These are phyloP conservation scores for Plagodis pulveraria DNA, from an alignment of 2,888 invertebrate genomes.

Conservation along the genomic window DNA sequence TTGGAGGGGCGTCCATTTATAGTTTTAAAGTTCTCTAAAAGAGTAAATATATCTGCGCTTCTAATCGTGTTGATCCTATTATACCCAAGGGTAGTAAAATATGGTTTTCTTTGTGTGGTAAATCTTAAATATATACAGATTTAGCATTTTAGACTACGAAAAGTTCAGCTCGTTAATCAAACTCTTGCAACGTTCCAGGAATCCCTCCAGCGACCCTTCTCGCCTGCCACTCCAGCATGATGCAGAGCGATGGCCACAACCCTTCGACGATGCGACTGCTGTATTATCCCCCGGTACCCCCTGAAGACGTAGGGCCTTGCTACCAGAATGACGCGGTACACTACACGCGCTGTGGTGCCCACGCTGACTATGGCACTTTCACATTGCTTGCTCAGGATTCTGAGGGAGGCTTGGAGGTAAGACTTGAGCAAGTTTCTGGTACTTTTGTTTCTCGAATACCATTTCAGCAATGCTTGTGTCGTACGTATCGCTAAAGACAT, in stretches of 20 bases:
- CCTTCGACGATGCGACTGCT: constrained; percentile 88
- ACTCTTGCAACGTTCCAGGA: constrained; percentile 60
- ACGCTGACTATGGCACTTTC: constrained; percentile 91
- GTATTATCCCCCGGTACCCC: constrained; percentile 89
- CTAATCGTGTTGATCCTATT: too few relatives aligned
- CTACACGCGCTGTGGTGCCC: constrained; percentile 88
- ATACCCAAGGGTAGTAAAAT: too few relatives aligned
- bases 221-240: constrained; percentile 87
- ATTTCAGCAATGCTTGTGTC: not conserved
- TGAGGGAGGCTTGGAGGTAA: constrained; percentile 89
- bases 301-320: constrained; percentile 84
- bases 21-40: too few relatives aligned
- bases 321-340: constrained; percentile 57
- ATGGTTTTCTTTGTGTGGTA: too few relatives aligned
- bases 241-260: constrained; percentile 86
- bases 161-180: not conserved
- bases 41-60: too few relatives aligned
- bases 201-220: constrained; percentile 86
- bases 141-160: not conserved
- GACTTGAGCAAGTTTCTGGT: constrained; percentile 64
- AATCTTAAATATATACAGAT: too few relatives aligned
- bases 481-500: too few relatives aligned
- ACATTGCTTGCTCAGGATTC: constrained; percentile 90
- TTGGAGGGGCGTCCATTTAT: too few relatives aligned
- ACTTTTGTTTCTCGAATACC: too few relatives aligned